phyloP scores from a whole-genome alignment of 2,797 vertebrate genomes.

The Botia almorhae region DNA sequence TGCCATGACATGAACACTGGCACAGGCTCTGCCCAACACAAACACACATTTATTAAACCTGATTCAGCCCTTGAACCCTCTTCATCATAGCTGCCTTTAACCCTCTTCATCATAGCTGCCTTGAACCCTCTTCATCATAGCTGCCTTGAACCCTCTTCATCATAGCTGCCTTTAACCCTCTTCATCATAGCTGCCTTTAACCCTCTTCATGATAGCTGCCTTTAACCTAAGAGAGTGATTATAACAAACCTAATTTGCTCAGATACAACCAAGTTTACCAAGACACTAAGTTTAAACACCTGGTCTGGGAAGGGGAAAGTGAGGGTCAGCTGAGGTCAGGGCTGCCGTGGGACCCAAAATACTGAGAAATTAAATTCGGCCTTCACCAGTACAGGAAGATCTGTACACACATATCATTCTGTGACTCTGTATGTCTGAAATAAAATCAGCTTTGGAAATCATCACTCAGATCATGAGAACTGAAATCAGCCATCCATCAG shows the following conservation, averaged over 20 bases:
- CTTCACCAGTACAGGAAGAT: no score
- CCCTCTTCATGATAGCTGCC: no score
- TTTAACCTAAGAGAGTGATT: neutral
- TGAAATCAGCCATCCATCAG: no score
- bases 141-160: no score
- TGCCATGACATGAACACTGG: conserved; percentile 97
- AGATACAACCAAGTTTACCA: neutral
- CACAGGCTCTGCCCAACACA: conserved; percentile 84
- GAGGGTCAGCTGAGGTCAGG: neutral
- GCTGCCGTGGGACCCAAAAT: neutral
- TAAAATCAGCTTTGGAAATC: neutral
- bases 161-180: no score
- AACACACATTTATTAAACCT: neutral
- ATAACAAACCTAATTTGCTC: neutral
- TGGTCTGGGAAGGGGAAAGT: neutral
- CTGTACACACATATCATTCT: no score
- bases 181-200: no score
- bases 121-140: no score
- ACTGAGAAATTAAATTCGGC: neutral
- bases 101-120: no score
- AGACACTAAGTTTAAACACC: neutral
- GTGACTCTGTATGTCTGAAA: no score
- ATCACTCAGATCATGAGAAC: neutral
- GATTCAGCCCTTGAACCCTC: neutral
- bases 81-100: no score